These are phyloP conservation scores for Aldabrachelys gigantea DNA, from an alignment of 2,113 vertebrate species.

Conservation along the genomic window DNA sequence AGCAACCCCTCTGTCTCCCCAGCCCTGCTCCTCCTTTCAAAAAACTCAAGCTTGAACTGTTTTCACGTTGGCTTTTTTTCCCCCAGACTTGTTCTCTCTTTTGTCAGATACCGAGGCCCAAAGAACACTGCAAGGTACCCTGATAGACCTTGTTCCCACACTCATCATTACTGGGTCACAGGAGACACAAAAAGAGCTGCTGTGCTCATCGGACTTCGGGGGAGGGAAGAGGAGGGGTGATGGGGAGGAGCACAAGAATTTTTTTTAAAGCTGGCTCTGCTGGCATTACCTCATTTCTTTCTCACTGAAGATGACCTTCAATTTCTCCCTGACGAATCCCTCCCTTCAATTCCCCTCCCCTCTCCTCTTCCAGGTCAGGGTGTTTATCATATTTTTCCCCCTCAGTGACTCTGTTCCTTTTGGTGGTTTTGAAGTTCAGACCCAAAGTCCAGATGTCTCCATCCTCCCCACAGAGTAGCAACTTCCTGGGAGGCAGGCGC, in stretches of 20 bases:
- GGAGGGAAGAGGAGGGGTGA: not conserved
- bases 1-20: not conserved
- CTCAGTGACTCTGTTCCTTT: rapidly evolving
- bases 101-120: not conserved
- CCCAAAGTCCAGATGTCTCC: not conserved
- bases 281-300: slow-evolving; percentile 73
- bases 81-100: not conserved
- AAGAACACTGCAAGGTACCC: not conserved
- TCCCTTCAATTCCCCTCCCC: slow-evolving; percentile 33
- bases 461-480: rapidly evolving
- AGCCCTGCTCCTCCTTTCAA: not conserved
- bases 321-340: slow-evolving; percentile 25
- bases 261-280: slow-evolving; percentile 74
- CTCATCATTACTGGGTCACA: slow-evolving; percentile 87
- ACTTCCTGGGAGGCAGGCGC: rapidly evolving
- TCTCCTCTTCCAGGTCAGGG: not conserved
- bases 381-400: not conserved
- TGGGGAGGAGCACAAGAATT: slow-evolving; percentile 50
- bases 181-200: slow-evolving; percentile 85
- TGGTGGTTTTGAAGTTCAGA: rapidly evolving
- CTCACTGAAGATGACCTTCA: slow-evolving; percentile 75
- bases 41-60: not conserved
- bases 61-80: not conserved
- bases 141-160: slow-evolving; percentile 84
- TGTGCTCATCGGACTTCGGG: slow-evolving; percentile 73